Percentiles rank a stretch among this genome's conserved stretches.
phyloP scores from a whole-genome alignment of 2,113 vertebrate species.

The Upupa epops region DNA sequence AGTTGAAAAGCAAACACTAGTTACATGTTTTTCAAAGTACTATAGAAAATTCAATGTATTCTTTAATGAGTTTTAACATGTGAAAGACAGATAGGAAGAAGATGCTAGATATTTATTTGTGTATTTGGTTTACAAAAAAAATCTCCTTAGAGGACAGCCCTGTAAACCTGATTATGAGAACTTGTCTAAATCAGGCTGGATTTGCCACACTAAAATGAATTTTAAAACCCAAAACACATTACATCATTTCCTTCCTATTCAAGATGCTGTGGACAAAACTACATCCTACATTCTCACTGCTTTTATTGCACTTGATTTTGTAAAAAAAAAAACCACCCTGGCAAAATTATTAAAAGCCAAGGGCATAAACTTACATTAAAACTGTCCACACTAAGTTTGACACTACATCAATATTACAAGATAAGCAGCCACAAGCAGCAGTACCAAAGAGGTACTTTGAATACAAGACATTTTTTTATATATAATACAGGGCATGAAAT shows the following conservation, averaged over 20 bases:
- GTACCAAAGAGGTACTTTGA: background rate
- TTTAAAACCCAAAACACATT: background rate
- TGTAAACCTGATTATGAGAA: background rate
- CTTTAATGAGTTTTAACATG: background rate
- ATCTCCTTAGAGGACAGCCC: background rate
- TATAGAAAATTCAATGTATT: background rate
- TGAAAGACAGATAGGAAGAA: background rate
- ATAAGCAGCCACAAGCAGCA: background rate
- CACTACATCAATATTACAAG: background rate
- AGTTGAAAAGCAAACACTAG: background rate
- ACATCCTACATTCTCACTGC: background rate
- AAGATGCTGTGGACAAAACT: background rate
- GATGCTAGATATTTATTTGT: background rate
- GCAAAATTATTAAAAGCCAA: background rate
- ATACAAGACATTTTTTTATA: background rate
- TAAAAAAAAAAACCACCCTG: background rate
- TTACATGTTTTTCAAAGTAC: background rate
- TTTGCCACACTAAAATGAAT: background rate
- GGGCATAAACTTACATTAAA: background rate
- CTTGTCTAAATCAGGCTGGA: background rate
- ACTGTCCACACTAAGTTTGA: background rate
- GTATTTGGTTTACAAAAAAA: background rate
- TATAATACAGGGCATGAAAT: background rate
- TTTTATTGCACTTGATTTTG: background rate
- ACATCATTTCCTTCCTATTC: background rate